Conservation (phyloP, 2,113 vertebrate genomes). For the Pomatorhinus ruficollis region DNA sequence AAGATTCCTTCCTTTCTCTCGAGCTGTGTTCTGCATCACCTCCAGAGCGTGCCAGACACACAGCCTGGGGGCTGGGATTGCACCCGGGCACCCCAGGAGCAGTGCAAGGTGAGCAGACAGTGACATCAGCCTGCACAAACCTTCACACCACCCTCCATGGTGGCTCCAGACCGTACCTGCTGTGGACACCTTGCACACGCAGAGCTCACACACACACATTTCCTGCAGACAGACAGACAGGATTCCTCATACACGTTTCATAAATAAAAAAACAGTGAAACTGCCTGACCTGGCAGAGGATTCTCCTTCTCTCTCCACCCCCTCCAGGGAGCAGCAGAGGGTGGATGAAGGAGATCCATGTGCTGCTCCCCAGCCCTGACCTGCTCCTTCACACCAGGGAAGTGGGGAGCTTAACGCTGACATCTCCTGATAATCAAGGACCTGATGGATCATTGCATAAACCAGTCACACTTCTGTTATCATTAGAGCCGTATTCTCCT, state of each 20-base stretch:
- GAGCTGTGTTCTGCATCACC: background rate
- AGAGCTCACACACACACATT: accelerated
- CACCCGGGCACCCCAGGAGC: background rate
- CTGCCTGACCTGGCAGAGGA: background rate
- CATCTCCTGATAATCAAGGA: background rate
- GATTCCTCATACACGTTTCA: background rate
- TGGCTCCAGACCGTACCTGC: background rate
- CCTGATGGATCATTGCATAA: background rate
- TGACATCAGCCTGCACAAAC: background rate
- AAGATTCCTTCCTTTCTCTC: accelerated
- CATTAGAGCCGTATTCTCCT: background rate
- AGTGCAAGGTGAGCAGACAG: background rate
- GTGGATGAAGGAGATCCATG: background rate
- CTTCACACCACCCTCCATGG: accelerated
- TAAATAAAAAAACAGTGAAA: background rate
- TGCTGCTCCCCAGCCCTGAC: background rate
- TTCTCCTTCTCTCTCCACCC: background rate
- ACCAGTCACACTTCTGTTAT: background rate
- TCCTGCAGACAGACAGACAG: background rate
- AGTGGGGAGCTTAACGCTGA: background rate
- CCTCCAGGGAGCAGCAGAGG: background rate
- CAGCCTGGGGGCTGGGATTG: background rate
- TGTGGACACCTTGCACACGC: background rate
- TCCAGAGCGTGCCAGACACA: accelerated
- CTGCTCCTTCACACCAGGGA: background rate